Percentiles rank a stretch among this genome's conserved stretches.
phyloP scores from a whole-genome alignment of 2,888 invertebrate genomes.

The Erpobdella octoculata region DNA sequence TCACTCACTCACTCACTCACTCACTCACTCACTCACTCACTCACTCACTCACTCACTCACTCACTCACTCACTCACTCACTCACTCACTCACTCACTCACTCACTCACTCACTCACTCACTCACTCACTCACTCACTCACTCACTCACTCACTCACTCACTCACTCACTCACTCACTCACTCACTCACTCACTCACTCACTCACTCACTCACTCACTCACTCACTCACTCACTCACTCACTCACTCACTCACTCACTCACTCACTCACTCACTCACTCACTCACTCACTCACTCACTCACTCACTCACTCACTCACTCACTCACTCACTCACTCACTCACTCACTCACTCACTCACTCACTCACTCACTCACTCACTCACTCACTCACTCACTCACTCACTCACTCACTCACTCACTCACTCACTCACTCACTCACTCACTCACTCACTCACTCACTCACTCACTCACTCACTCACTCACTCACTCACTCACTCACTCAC shows the following conservation, averaged over 20 bases:
- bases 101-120: not conserved
- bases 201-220: not conserved
- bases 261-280: not conserved
- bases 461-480: not conserved
- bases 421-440: not conserved
- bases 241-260: not conserved
- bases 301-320: not conserved
- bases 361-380: no score
- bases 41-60: not conserved
- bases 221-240: not conserved
- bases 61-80: not conserved
- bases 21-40: not conserved
- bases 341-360: not conserved
- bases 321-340: not conserved
- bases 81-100: not conserved
- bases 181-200: not conserved
- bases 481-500: not conserved
- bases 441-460: not conserved
- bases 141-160: slow-evolving; percentile 7
- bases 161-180: not conserved
- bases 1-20: not conserved
- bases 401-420: no score
- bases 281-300: not conserved
- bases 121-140: not conserved
- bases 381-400: no score